Evolutionary conservation across 2,797 vertebrate genomes (phyloP), one percentile per base, ranked within the genome.

Genomic region (Calcarius lapponicus): DNA sequence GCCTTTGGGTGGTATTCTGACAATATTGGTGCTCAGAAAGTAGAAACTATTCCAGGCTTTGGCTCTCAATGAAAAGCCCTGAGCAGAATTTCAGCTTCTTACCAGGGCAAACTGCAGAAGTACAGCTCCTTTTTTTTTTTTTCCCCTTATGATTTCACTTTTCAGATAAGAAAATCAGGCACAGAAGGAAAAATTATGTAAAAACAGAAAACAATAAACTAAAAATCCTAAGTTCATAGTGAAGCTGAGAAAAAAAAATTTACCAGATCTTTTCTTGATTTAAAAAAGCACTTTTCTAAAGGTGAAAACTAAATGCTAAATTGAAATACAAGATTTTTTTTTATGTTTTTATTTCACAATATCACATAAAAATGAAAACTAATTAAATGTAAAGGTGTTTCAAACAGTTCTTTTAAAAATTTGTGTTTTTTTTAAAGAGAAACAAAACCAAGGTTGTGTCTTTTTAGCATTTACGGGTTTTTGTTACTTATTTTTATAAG

Each of bases 21-120:
- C 19, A 78, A 24, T 16, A 34, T 0, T 20, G 17, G 11, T 60
- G 12, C 26, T 21, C 14, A 72, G 45, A 34, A 80, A 69, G 4
- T 7, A 13, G 29, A 69, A 72, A 75, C 6, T 67, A 25, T 60
- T 62, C 36, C 34, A 62, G 36, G 9, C 26, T 31, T n/a, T 64
- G 24, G 13, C 29, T 75, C 24, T n/a, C 21, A 31, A 0, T 12
- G 4, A 10, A 42, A 40, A 42, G 1, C 13, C 11, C 34, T 34
- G 9, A 74, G 31, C 7, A 64, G 25, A 34, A 48, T 56, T 56
- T 48, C 42, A 40, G 10, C 13, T 48, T 48, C 19, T 13, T 24
- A 38, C 31, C 13, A 42, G 13, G 31, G 11, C 11, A 57, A 34
- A 48, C 9, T 65, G 9, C 16, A 34, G 16, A 40, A 29, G 7